phyloP scores from a whole-genome alignment of 37 sponge, comb jelly and placozoan genomes.

The Ephydatia muelleri region DNA sequence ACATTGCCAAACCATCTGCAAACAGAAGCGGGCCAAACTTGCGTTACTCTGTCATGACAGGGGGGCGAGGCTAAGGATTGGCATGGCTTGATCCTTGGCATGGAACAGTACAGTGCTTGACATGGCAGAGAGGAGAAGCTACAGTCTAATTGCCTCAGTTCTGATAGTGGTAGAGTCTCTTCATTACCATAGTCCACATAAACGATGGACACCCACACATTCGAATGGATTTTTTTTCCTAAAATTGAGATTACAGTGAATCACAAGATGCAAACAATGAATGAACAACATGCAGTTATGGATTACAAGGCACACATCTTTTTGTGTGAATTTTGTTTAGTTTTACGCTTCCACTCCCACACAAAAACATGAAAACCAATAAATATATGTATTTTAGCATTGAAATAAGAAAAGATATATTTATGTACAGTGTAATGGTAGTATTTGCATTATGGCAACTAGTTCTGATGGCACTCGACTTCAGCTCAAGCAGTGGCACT shows the following conservation, averaged over 20 bases:
- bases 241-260: not conserved
- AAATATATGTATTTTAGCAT: too few relatives aligned
- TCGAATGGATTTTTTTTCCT: not conserved
- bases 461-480: too few relatives aligned
- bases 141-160: constrained; percentile 13
- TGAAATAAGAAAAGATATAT: too few relatives aligned
- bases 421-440: too few relatives aligned
- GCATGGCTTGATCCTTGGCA: constrained; percentile 4
- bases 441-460: too few relatives aligned
- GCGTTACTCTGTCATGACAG: not conserved
- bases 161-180: constrained; percentile 10
- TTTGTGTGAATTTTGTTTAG: too few relatives aligned
- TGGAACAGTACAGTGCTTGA: constrained; percentile 28
- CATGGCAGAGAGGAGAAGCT: constrained; percentile 12
- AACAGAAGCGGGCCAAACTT: not conserved
- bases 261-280: not conserved
- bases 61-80: not conserved
- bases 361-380: too few relatives aligned
- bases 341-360: too few relatives aligned
- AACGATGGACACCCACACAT: not conserved
- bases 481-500: too few relatives aligned
- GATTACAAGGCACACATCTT: too few relatives aligned
- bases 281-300: too few relatives aligned
- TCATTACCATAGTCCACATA: constrained; percentile 61
- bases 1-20: constrained; percentile 17